Conservation (phyloP, 2,113 vertebrate genomes). For the Gymnorhina tibicen region DNA sequence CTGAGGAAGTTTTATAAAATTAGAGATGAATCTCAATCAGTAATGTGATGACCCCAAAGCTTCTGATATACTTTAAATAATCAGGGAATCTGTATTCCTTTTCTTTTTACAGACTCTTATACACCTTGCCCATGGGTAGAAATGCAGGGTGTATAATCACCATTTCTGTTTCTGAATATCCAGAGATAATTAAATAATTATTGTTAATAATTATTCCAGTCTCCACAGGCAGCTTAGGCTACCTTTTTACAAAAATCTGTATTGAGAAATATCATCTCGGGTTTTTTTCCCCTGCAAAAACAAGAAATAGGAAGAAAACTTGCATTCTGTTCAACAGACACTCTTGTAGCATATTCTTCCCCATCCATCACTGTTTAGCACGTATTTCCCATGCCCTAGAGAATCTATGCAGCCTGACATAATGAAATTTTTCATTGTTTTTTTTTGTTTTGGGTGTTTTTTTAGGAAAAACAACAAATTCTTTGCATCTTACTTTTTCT, state of each 20-base stretch:
- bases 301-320: neutral
- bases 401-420: neutral
- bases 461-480: neutral
- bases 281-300: neutral
- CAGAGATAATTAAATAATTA: constrained; percentile 24
- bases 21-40: neutral
- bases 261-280: neutral
- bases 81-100: neutral
- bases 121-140: neutral
- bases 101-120: neutral
- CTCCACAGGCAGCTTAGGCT: neutral
- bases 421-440: neutral
- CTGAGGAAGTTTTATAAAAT: neutral
- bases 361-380: neutral
- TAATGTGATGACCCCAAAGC: neutral
- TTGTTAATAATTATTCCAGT: constrained; percentile 29
- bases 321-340: neutral
- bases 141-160: neutral
- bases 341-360: neutral
- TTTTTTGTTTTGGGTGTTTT: neutral
- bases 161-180: constrained; percentile 20
- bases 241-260: neutral
- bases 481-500: neutral
- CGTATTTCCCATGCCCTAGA: neutral
- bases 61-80: constrained; percentile 28